A percentile compares a stretch with the other conserved stretches of the same genome.
These are phyloP conservation scores for Stenolophus ochropezus DNA, from an alignment of 2,888 invertebrate genomes.

Conservation along the genomic window DNA sequence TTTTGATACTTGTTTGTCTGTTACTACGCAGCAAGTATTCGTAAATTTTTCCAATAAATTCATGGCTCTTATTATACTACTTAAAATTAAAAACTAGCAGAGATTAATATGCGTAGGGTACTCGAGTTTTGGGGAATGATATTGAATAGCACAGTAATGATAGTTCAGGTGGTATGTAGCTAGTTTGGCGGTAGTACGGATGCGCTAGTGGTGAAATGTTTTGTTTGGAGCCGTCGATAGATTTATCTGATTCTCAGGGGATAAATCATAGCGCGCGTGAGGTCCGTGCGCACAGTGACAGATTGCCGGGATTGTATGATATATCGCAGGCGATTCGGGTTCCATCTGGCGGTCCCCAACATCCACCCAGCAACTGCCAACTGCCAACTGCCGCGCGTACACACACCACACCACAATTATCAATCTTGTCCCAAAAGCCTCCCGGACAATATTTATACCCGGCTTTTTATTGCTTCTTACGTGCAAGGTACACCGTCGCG, in stretches of 20 bases:
- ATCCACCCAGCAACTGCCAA: conserved; percentile 21
- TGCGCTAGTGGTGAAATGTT: background rate
- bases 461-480: conserved; percentile 40
- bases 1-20: too few relatives aligned
- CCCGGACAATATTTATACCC: conserved; percentile 39
- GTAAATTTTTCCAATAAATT: too few relatives aligned
- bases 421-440: conserved; percentile 56
- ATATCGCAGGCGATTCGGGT: conserved; percentile 52
- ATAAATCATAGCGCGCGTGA: conserved; percentile 43
- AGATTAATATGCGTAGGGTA: too few relatives aligned
- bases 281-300: conserved; percentile 48
- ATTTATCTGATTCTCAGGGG: conserved; percentile 1
- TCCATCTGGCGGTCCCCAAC: conserved; percentile 49
- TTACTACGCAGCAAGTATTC: too few relatives aligned
- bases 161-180: background rate
- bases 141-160: too few relatives aligned
- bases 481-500: background rate
- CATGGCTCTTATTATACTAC: too few relatives aligned
- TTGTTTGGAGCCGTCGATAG: conserved; percentile 23
- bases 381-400: conserved; percentile 24
- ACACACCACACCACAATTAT: conserved; percentile 46
- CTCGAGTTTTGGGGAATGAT: too few relatives aligned
- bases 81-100: too few relatives aligned
- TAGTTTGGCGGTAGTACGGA: background rate
- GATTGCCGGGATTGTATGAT: conserved; percentile 58